Evolutionary conservation across 2,113 vertebrate genomes (phyloP).

Genomic region (Onychostruthus taczanowskii): DNA sequence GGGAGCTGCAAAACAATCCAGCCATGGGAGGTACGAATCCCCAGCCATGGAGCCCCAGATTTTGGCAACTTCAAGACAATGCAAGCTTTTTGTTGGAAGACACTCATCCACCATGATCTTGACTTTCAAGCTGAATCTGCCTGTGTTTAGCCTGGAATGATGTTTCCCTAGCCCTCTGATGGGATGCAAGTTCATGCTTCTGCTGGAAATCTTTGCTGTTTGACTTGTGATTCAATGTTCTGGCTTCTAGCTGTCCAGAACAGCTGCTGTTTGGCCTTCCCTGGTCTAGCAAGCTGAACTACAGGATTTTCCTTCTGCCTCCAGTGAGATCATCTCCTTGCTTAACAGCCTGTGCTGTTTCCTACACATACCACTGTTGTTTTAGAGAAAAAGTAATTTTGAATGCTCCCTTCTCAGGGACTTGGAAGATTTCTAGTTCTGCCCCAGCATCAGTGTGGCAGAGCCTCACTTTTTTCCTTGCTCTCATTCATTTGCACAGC

Average conservation of each 20-base stretch:
- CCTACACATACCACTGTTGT: not conserved
- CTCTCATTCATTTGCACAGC: rapidly evolving
- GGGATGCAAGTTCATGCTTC: not conserved
- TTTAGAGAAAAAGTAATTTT: not conserved
- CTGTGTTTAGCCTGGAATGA: not conserved
- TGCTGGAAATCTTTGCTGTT: not conserved
- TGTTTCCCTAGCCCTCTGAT: not conserved
- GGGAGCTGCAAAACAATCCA: not conserved
- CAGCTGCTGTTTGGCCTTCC: not conserved
- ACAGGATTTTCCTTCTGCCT: not conserved
- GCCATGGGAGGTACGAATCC: not conserved
- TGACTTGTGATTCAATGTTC: not conserved
- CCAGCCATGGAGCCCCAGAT: not conserved
- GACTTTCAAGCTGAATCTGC: not conserved
- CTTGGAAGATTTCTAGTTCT: not conserved
- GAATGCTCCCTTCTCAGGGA: not conserved
- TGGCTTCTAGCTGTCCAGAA: not conserved
- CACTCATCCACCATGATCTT: not conserved
- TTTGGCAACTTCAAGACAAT: not conserved
- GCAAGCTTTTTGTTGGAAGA: not conserved
- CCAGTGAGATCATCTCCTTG: not conserved
- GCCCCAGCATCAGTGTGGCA: not conserved
- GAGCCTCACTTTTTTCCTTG: not conserved
- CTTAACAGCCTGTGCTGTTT: not conserved
- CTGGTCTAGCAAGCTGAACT: not conserved